phyloP scores from a whole-genome alignment of 2,888 invertebrate species.

The Schizotus pectinicornis region DNA sequence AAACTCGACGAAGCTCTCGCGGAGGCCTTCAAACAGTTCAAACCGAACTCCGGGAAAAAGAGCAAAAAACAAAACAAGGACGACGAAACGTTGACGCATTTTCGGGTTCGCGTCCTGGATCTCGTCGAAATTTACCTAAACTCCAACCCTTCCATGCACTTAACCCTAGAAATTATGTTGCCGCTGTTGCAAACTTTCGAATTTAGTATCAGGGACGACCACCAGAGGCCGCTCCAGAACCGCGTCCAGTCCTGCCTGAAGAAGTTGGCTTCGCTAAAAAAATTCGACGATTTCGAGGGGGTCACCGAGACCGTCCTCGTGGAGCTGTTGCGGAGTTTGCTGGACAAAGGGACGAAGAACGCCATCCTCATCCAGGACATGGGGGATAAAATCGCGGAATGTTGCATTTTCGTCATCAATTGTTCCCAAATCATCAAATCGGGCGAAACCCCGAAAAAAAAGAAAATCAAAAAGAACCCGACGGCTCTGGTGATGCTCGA shows the following conservation, averaged over 20 bases:
- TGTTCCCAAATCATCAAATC: conserved; percentile 64
- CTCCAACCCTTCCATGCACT: conserved; percentile 70
- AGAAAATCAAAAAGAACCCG: conserved; percentile 52
- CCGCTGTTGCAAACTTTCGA: conserved; percentile 73
- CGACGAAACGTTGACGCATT: conserved; percentile 72
- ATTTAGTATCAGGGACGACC: conserved; percentile 71
- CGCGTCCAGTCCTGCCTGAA: conserved; percentile 69
- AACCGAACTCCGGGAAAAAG: conserved; percentile 58
- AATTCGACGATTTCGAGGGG: conserved; percentile 64
- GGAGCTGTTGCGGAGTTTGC: conserved; percentile 64
- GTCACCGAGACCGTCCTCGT: conserved; percentile 63
- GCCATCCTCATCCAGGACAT: conserved; percentile 70
- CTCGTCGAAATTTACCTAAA: conserved; percentile 76
- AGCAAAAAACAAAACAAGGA: conserved; percentile 65
- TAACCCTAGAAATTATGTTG: conserved; percentile 72
- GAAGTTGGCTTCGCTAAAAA: conserved; percentile 65
- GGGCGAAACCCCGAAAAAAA: conserved; percentile 55
- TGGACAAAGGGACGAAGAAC: conserved; percentile 70
- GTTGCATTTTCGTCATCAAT: conserved; percentile 69
- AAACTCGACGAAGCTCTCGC: conserved; percentile 70
- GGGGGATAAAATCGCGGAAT: conserved; percentile 68
- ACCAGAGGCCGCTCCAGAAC: conserved; percentile 70
- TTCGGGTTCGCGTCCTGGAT: conserved; percentile 76
- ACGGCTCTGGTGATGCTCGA: conserved; percentile 62
- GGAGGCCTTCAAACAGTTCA: conserved; percentile 73